These are phyloP conservation scores for Gallinago nigripennis DNA, from an alignment of 2,797 vertebrate species.

Conservation along the genomic window DNA sequence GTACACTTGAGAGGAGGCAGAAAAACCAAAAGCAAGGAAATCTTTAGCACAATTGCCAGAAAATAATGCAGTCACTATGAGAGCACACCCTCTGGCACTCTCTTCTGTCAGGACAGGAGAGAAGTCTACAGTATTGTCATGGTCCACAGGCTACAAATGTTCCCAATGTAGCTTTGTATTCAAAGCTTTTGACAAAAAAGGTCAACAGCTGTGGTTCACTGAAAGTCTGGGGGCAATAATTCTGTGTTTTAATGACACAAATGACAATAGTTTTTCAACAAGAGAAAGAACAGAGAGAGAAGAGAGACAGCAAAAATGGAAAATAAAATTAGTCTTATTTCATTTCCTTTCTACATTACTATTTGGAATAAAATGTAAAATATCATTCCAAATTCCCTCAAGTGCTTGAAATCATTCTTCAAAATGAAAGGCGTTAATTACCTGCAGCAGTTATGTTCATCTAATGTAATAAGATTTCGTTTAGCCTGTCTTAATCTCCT, in stretches of 20 bases:
- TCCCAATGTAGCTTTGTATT: slow-evolving; percentile 56
- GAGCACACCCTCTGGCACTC: slow-evolving; percentile 48
- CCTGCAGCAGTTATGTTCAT: slow-evolving; percentile 47
- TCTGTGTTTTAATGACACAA: slow-evolving; percentile 63
- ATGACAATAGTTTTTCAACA: slow-evolving; percentile 69
- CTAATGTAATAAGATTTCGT: neutral
- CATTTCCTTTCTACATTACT: slow-evolving; percentile 67
- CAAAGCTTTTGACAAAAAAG: slow-evolving; percentile 55
- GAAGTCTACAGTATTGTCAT: slow-evolving; percentile 50
- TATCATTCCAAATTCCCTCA: slow-evolving; percentile 54
- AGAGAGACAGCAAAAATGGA: slow-evolving; percentile 49
- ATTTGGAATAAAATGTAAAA: slow-evolving; percentile 42
- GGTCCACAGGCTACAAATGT: slow-evolving; percentile 63
- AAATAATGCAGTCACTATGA: slow-evolving; percentile 58
- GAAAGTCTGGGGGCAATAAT: slow-evolving; percentile 62
- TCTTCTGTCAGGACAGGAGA: slow-evolving; percentile 35
- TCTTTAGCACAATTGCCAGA: slow-evolving; percentile 50
- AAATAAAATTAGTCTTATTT: slow-evolving; percentile 65
- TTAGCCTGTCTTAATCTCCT: slow-evolving; percentile 23
- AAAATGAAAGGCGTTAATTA: slow-evolving; percentile 53
- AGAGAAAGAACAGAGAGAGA: slow-evolving; percentile 45
- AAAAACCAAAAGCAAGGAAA: slow-evolving; percentile 60
- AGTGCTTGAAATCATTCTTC: slow-evolving; percentile 48
- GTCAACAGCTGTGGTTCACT: slow-evolving; percentile 65
- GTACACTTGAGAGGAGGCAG: slow-evolving; percentile 64